phyloP scores from a whole-genome alignment of 2,113 vertebrate species.

The Siniperca knerii region DNA sequence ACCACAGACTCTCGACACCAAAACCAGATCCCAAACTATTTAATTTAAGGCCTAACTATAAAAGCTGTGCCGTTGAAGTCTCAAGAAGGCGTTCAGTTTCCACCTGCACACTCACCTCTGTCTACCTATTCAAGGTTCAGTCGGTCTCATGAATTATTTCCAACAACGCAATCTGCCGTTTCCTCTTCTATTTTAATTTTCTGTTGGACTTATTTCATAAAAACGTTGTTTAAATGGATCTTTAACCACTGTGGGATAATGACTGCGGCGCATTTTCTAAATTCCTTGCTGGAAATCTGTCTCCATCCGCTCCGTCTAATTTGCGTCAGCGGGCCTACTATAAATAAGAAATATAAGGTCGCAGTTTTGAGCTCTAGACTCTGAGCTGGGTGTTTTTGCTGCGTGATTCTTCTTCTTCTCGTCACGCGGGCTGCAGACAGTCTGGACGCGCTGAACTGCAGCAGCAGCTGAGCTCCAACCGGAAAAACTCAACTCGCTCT shows the following conservation, averaged over 20 bases:
- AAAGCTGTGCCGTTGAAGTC: no score
- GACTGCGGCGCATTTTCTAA: not conserved
- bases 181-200: not conserved
- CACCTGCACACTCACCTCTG: no score
- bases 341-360: no score
- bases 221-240: not conserved
- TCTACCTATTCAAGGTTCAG: not conserved
- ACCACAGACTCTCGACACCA: no score
- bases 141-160: not conserved
- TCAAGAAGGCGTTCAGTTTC: no score
- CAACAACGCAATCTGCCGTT: not conserved
- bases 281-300: not conserved
- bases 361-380: not conserved
- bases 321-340: no score
- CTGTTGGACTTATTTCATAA: not conserved
- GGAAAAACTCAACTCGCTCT: not conserved
- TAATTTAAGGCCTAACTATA: no score
- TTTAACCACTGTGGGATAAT: not conserved
- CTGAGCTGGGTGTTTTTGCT: not conserved
- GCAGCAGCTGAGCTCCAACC: not conserved
- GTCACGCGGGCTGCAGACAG: not conserved
- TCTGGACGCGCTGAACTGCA: not conserved
- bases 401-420: not conserved
- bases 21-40: no score
- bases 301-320: not conserved